Conservation (phyloP, 2,888 invertebrate species). For the Epinotia ramella region DNA sequence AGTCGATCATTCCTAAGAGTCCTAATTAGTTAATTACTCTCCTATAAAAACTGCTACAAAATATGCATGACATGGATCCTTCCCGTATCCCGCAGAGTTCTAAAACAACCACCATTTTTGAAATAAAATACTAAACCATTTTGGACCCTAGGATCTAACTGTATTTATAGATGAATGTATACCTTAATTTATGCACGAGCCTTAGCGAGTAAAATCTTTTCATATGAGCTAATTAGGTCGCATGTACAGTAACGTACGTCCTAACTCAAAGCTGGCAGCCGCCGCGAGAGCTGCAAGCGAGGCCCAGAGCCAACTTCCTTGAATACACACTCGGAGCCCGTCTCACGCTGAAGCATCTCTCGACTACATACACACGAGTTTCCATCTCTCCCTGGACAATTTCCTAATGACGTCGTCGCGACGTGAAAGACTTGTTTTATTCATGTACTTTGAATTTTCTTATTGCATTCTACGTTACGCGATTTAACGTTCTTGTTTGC, state of each 20-base stretch:
- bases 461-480: slow-evolving; percentile 13
- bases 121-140: not conserved
- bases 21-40: too few species aligned
- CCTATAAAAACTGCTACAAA: not conserved
- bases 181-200: not conserved
- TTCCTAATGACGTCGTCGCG: slow-evolving; percentile 56
- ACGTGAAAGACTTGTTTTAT: slow-evolving; percentile 38
- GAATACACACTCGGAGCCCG: slow-evolving; percentile 56
- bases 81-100: too few species aligned
- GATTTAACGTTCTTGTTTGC: slow-evolving; percentile 8
- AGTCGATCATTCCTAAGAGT: not conserved
- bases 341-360: slow-evolving; percentile 49
- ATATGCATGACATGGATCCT: too few species aligned
- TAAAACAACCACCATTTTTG: not conserved
- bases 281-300: slow-evolving; percentile 41
- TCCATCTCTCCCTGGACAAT: slow-evolving; percentile 45
- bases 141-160: not conserved
- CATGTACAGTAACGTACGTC: slow-evolving; percentile 50
- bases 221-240: slow-evolving; percentile 57
- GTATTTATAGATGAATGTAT: not conserved
- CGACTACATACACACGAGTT: slow-evolving; percentile 41
- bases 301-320: slow-evolving; percentile 50
- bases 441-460: slow-evolving; percentile 29
- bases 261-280: slow-evolving; percentile 45
- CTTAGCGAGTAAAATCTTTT: slow-evolving; percentile 23